Conservation (phyloP, 2,113 vertebrate species). For the Cyanoramphus novaezelandiae region DNA sequence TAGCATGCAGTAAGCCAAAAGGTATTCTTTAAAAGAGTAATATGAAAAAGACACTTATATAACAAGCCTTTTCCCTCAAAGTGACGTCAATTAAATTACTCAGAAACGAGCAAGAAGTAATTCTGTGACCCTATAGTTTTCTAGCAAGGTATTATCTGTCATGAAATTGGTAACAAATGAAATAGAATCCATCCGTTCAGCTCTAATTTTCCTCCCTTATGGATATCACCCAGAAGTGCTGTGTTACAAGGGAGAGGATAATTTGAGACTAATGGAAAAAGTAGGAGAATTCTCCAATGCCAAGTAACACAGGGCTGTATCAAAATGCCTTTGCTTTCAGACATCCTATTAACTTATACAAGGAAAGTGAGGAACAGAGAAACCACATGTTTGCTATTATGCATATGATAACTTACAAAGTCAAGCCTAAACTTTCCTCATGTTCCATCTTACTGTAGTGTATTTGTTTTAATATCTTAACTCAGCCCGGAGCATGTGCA, state of each 20-base stretch:
- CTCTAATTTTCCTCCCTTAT: conserved; percentile 68
- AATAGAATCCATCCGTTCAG: conserved; percentile 71
- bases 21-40: neutral
- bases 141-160: conserved; percentile 73
- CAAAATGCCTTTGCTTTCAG: conserved; percentile 64
- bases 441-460: conserved; percentile 12
- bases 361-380: conserved; percentile 49
- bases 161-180: conserved; percentile 75
- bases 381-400: conserved; percentile 64
- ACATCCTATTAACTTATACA: conserved; percentile 62
- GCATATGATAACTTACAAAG: conserved; percentile 46
- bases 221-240: conserved; percentile 58
- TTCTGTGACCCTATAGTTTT: conserved; percentile 69
- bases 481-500: conserved; percentile 27
- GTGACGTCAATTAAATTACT: conserved; percentile 60
- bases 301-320: conserved; percentile 63
- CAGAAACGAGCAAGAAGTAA: conserved; percentile 43
- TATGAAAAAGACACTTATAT: neutral
- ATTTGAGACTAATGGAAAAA: conserved; percentile 75
- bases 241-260: conserved; percentile 70
- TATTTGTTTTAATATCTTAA: conserved; percentile 50
- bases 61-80: neutral
- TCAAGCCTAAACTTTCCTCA: neutral
- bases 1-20: neutral
- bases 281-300: conserved; percentile 64